Evolutionary conservation across 2,113 vertebrate species (phyloP).

Genomic region (Forbesichthys papilliferus): DNA sequence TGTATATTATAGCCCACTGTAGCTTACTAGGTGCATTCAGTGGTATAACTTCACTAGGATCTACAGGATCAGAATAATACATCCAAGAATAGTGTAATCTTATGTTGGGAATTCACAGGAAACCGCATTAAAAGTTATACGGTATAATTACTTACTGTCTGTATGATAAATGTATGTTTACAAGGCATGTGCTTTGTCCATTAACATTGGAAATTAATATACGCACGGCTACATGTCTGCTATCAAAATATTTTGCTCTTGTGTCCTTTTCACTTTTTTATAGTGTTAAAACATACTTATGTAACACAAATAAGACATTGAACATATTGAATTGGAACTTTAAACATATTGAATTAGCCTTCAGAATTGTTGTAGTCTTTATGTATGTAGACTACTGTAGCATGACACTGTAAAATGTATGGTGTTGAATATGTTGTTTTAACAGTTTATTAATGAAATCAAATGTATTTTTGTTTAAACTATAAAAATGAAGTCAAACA

Average conservation of each 20-base stretch:
- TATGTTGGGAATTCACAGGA: constrained; percentile 19
- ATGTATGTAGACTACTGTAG: neutral
- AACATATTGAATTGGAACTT: too few species aligned
- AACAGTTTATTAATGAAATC: neutral
- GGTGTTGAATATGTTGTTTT: neutral
- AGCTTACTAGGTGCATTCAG: neutral
- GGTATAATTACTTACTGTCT: neutral
- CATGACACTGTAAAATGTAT: neutral
- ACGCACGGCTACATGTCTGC: neutral
- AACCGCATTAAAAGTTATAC: constrained; percentile 23
- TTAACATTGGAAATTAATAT: neutral
- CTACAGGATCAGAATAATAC: constrained; percentile 8
- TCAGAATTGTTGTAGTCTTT: neutral
- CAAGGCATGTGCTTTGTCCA: neutral
- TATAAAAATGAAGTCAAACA: too few species aligned
- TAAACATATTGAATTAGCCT: too few species aligned
- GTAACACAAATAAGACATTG: too few species aligned
- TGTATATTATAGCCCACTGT: too few species aligned
- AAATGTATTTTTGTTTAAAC: neutral
- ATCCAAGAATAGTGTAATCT: neutral
- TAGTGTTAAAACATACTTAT: neutral
- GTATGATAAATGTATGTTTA: neutral
- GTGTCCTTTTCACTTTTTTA: neutral
- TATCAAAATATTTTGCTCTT: neutral
- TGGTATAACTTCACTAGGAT: constrained; percentile 13